Conservation (phyloP, 2,797 vertebrate genomes). For the Mastacembelus armatus region DNA sequence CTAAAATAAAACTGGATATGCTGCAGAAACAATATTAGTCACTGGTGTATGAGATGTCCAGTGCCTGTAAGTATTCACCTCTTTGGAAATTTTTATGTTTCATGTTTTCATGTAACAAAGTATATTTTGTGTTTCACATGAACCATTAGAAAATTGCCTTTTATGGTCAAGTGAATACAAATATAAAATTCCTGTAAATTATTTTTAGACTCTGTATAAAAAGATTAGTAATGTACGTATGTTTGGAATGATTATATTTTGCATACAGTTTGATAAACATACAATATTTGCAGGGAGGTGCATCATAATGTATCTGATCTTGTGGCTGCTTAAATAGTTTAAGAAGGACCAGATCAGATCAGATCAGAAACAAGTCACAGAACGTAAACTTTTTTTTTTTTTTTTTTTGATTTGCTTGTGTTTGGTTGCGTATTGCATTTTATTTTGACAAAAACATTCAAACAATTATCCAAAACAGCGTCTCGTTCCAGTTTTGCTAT, state of each 20-base stretch:
- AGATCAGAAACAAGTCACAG: conserved; percentile 9
- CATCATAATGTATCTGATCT: too few relatives aligned
- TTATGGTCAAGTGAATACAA: background rate
- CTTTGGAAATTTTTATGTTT: background rate
- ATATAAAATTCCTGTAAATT: background rate
- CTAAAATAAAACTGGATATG: background rate
- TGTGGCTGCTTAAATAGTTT: background rate
- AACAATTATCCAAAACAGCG: background rate
- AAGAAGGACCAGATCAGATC: too few relatives aligned
- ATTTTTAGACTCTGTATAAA: background rate
- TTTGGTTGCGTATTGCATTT: conserved; percentile 21
- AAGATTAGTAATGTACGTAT: background rate
- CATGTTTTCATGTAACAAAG: background rate
- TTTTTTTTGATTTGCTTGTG: conserved; percentile 12
- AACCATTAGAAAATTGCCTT: background rate
- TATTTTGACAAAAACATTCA: conserved; percentile 18
- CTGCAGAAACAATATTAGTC: background rate
- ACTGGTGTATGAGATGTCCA: background rate
- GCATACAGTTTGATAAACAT: too few relatives aligned
- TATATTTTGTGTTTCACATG: too few relatives aligned
- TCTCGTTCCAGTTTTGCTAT: conserved; percentile 14
- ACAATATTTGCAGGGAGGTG: background rate
- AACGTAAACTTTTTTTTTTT: background rate
- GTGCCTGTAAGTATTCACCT: background rate
- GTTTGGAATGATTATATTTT: too few relatives aligned